phyloP scores from a whole-genome alignment of 2,797 vertebrate species.

The Borostomias antarcticus region DNA sequence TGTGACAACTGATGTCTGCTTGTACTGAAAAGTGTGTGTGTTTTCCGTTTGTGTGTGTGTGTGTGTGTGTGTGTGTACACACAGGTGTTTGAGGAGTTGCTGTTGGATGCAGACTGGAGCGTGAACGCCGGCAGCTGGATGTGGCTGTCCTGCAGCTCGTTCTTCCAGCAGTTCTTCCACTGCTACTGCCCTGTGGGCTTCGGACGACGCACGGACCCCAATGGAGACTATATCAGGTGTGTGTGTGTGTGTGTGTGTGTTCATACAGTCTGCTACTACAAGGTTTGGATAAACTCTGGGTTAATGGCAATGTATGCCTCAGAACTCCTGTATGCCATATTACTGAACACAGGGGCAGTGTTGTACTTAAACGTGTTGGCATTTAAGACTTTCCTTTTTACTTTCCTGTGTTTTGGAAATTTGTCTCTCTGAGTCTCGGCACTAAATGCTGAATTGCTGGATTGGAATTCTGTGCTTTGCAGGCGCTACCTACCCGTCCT shows the following conservation, averaged over 20 bases:
- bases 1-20: too few species aligned
- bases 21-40: too few species aligned
- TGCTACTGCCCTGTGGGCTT: slow-evolving; percentile 96
- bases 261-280: not conserved
- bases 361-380: not conserved
- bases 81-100: slow-evolving; percentile 93
- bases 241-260: slow-evolving; percentile 8
- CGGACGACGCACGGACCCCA: slow-evolving; percentile 90
- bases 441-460: not conserved
- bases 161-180: slow-evolving; percentile 97
- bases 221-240: slow-evolving; percentile 94
- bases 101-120: slow-evolving; percentile 96
- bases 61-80: slow-evolving; percentile 29
- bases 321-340: too few species aligned
- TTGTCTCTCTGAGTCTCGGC: too few species aligned
- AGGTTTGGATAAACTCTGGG: too few species aligned
- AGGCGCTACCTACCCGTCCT: slow-evolving; percentile 92
- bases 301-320: not conserved
- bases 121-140: slow-evolving; percentile 98
- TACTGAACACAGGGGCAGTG: not conserved
- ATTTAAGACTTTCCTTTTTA: not conserved
- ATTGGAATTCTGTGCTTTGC: not conserved
- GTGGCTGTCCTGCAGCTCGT: slow-evolving; percentile 97
- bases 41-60: too few species aligned
- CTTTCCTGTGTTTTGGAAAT: not conserved